Conservation (phyloP, 2,113 vertebrate genomes). For the Notarius lentiginosus region DNA sequence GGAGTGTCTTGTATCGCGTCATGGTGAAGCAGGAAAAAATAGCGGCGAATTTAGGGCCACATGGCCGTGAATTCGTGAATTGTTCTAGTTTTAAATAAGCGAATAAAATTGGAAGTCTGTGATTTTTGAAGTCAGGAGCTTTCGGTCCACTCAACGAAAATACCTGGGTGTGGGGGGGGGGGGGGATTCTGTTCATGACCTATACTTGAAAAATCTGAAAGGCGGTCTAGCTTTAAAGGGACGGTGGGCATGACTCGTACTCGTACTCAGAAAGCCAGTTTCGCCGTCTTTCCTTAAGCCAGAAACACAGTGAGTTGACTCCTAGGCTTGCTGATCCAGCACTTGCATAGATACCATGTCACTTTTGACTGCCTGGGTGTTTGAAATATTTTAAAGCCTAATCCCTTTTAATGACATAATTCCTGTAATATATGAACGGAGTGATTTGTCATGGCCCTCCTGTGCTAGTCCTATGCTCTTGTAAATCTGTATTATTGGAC, state of each 20-base stretch:
- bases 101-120: too few relatives aligned
- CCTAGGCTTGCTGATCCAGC: constrained; percentile 22
- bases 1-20: too few relatives aligned
- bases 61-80: too few relatives aligned
- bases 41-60: too few relatives aligned
- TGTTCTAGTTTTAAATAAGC: too few relatives aligned
- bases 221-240: neutral
- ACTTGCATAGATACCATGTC: constrained; percentile 31
- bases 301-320: constrained; percentile 14
- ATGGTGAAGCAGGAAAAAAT: too few relatives aligned
- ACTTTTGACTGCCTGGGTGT: constrained; percentile 33
- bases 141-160: too few relatives aligned
- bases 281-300: neutral
- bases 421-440: constrained; percentile 41
- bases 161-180: too few relatives aligned
- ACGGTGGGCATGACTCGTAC: neutral
- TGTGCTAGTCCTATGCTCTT: constrained; percentile 22
- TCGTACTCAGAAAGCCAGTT: neutral
- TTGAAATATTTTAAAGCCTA: constrained; percentile 38
- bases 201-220: too few relatives aligned
- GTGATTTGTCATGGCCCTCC: constrained; percentile 37
- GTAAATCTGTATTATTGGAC: constrained; percentile 20
- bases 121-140: too few relatives aligned
- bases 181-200: too few relatives aligned
- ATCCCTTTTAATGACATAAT: constrained; percentile 41